Evolutionary conservation across 2,888 invertebrate genomes (phyloP).

Genomic region (Acanthococcus lagerstroemiae): DNA sequence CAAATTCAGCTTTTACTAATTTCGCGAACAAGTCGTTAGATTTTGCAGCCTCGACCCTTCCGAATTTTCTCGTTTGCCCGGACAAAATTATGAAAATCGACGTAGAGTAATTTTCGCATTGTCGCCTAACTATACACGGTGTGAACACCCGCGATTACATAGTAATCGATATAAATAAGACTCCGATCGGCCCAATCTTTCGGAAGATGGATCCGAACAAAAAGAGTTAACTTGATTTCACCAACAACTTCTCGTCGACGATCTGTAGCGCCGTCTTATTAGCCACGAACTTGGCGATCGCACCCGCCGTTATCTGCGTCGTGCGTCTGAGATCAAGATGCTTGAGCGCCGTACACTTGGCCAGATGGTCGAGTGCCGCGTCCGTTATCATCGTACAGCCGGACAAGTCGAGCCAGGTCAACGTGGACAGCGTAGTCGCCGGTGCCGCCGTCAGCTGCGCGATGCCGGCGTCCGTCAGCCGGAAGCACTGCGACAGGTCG

Average conservation of each 20-base stretch:
- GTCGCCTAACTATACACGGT: too few relatives aligned
- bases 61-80: too few relatives aligned
- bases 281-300: conserved; percentile 66
- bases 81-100: too few relatives aligned
- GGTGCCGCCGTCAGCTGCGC: conserved; percentile 71
- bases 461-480: conserved; percentile 81
- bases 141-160: too few relatives aligned
- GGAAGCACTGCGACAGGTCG: conserved; percentile 75
- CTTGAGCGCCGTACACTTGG: conserved; percentile 53
- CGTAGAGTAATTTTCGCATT: too few relatives aligned
- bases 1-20: too few relatives aligned
- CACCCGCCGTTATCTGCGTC: conserved; percentile 67
- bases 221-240: conserved; percentile 22
- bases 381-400: conserved; percentile 75
- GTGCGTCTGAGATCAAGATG: conserved; percentile 70
- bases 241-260: conserved; percentile 33
- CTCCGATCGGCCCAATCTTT: too few relatives aligned
- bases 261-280: conserved; percentile 28
- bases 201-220: too few relatives aligned
- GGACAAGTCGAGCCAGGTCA: conserved; percentile 66
- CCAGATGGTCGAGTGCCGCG: conserved; percentile 67
- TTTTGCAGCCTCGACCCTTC: too few relatives aligned
- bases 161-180: too few relatives aligned
- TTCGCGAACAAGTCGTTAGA: too few relatives aligned
- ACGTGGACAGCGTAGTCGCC: conserved; percentile 50